A percentile compares a stretch with the other conserved stretches of the same genome.
Conservation (phyloP, 2,797 vertebrate species). For the Uromys caudimaculatus region DNA sequence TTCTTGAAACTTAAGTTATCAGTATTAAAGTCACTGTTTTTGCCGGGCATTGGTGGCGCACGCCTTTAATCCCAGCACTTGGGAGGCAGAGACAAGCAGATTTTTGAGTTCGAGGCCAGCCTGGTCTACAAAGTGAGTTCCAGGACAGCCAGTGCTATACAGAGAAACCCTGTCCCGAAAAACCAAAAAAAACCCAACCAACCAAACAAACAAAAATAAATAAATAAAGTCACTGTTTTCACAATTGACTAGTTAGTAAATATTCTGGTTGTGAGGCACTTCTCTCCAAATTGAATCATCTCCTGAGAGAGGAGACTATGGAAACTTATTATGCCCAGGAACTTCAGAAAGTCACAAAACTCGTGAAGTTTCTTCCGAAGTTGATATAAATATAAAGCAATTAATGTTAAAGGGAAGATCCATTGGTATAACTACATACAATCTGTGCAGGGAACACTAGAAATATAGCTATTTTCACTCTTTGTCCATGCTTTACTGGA, state of each 20-base stretch:
- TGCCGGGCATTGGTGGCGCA: too few species aligned
- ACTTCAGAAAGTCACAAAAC: not conserved
- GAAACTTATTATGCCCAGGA: not conserved
- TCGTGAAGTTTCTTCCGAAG: too few species aligned
- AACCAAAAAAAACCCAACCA: too few species aligned
- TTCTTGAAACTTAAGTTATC: not conserved
- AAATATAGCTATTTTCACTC: not conserved
- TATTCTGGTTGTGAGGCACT: not conserved
- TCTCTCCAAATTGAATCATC: not conserved
- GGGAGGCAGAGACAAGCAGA: too few species aligned
- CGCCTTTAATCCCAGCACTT: too few species aligned
- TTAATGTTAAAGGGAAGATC: not conserved
- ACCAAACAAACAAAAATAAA: too few species aligned
- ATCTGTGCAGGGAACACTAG: not conserved
- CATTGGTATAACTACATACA: not conserved
- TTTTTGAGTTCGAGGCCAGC: too few species aligned
- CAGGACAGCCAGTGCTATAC: too few species aligned
- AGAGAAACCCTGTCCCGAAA: too few species aligned
- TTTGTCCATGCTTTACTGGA: not conserved
- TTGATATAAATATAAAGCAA: not conserved
- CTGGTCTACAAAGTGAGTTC: too few species aligned
- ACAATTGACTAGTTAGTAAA: not conserved
- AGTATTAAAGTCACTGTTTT: not conserved
- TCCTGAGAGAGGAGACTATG: not conserved
- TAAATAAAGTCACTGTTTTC: not conserved